phyloP scores from a whole-genome alignment of 2,113 vertebrate species.

The Pycnonotus jocosus region DNA sequence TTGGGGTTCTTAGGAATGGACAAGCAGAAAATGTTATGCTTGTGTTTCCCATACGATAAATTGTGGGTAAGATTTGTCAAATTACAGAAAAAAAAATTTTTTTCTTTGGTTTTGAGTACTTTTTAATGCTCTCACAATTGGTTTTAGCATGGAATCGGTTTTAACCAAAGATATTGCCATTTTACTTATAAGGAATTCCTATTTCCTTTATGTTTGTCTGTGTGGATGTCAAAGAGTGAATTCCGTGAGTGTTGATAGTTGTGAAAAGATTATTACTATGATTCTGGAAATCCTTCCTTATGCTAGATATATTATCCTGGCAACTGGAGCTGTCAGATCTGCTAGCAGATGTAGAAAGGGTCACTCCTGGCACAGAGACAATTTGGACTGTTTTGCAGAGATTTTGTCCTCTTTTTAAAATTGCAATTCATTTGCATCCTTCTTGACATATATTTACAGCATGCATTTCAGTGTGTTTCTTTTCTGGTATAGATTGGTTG shows the following conservation, averaged over 20 bases:
- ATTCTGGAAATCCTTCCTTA: constrained; percentile 44
- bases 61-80: background rate
- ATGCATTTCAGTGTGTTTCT: background rate
- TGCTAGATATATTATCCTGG: constrained; percentile 1
- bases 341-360: constrained; percentile 26
- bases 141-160: background rate
- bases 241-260: constrained; percentile 42
- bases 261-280: constrained; percentile 57
- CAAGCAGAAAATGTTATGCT: background rate
- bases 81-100: background rate
- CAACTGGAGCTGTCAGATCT: constrained; percentile 35
- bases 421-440: background rate
- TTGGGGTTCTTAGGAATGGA: background rate
- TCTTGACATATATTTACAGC: constrained; percentile 31
- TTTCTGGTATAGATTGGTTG: constrained; percentile 39
- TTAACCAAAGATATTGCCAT: background rate
- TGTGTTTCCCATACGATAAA: background rate
- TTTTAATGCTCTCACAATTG: background rate
- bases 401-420: constrained; percentile 23
- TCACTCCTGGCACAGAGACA: constrained; percentile 33
- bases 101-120: background rate
- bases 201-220: background rate
- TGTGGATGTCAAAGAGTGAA: constrained; percentile 12
- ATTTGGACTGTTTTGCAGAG: constrained; percentile 32
- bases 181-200: background rate